Base-by-base conservation (phyloP, 2,888 invertebrate species). In the Habrosyne pyritoides region DNA sequence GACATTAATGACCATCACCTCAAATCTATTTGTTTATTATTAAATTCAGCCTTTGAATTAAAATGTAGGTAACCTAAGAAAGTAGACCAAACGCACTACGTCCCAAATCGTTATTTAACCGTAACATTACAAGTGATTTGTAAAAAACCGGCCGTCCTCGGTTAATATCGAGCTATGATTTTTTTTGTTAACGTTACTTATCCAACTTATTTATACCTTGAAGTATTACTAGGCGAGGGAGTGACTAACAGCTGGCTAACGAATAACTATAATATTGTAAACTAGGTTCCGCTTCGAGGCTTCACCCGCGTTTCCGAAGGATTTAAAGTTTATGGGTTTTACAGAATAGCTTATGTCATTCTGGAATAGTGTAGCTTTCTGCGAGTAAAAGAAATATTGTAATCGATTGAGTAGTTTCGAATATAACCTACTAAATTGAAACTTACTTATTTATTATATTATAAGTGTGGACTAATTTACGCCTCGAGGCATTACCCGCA, bases 141-240 rank as follows among this genome's bases (percentile, higher is more conserved):
- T 50, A 61, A 51, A 73, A 77, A 74, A 79, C 77, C 50, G 28
- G 77, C 42, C 63, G 83, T 76, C 83, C 83, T 83, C 76, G 81
- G 46, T 55, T 22, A 2, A 46, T 26, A 54, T 60, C 52, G 52
- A 69, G 61, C 61, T 64, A 62, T 56, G 52, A 30, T 65, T 75
- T 81, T 80, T 79, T 77, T 67, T 48, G 42, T 14, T 36, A 36
- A 36, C 18, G 46, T 54, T 53, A 47, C n/a, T 52, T 28, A 52
- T 53, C 60, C 57, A 56, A 52, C 57, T 53, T 54, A 62, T 53
- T 52, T 55, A 51, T 53, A 53, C 53, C 48, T 53, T 21, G 53
- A 33, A 22, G 53, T 26, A 42, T 22, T 12, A 10, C 14, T n/a
- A 54, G 51, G 52, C 42, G 42, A 46, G 54, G 22, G 24, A 54